Evolutionary conservation across 2,113 vertebrate genomes (phyloP), one percentile per base, ranked within the genome.

Genomic region (rat (Rattus norvegicus)): DNA sequence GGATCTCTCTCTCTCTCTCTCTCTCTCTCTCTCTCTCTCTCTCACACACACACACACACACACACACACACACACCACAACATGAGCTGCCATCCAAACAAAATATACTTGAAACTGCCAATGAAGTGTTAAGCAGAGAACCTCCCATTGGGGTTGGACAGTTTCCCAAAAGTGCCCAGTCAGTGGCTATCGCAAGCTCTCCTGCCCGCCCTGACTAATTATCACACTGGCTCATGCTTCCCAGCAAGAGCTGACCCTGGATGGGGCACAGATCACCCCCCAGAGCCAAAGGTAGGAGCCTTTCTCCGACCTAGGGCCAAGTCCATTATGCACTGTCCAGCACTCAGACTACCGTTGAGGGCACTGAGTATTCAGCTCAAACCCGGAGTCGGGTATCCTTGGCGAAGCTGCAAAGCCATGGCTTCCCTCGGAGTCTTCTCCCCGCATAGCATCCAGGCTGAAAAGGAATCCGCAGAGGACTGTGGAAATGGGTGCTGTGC

Each of bases 401-500:
- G 0, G 36, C 17, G 19, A 84, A 85, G 19, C 65, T 49, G 36
- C 69, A 65, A 47, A 80, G 30, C 30, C 49, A 7, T 16, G 24
- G 13, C 7, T 77, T 17, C 79, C 89, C 65, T 90, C 0, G 0
- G 49, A 7, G 79, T 65, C 65, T 49, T 90, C 33, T 77, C 67
- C 6, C 10, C 43, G 59, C 8, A 9, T 69, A 33, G 52, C 47
- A 90, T n/a, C 73, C 63, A 91, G 59, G 43, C 52, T 80, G 69
- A 93, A 88, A 65, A 76, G 13, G 30, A 10, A 43, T 13, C 22
- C 43, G 39, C 36, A 22, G 4, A 24, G n/a, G 59, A 12, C 28
- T 80, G 6, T 30, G 4, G 28, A 85, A 7, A 5, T 6, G 7
- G 90, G 22, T 19, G 17, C 13, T 1, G 0, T 1, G 8, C n/a